A percentile compares a stretch with the other conserved stretches of the same genome.
Conservation (phyloP, 2,113 vertebrate species). For the Colaptes auratus region DNA sequence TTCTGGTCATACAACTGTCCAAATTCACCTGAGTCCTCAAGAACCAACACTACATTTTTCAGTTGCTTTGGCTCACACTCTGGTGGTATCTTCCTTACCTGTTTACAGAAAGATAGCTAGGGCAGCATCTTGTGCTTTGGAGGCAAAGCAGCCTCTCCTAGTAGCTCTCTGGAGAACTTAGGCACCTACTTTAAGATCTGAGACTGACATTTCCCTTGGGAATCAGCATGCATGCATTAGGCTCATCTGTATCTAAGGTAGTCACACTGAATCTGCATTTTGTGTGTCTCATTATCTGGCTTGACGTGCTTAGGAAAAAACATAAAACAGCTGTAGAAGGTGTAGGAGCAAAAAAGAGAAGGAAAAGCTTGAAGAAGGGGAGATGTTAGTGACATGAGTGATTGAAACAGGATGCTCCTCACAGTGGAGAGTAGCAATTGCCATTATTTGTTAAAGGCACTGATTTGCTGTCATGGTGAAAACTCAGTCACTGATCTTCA, state of each 20-base stretch:
- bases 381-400: background rate
- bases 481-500: fast-evolving
- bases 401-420: background rate
- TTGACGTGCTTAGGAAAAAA: background rate
- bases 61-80: fast-evolving
- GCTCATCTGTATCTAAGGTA: background rate
- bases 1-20: fast-evolving
- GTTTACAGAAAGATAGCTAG: no score
- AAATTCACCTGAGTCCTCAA: background rate
- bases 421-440: background rate
- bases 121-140: background rate
- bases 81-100: background rate
- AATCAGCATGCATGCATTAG: fast-evolving
- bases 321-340: background rate
- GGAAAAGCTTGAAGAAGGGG: background rate
- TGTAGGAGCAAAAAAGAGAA: background rate
- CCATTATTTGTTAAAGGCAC: background rate
- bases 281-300: background rate
- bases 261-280: background rate
- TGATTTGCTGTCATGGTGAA: background rate
- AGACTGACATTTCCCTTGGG: background rate
- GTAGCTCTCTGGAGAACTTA: background rate
- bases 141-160: background rate
- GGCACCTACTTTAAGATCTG: background rate
- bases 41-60: background rate